Percentiles rank a stretch among this genome's conserved stretches.
phyloP scores from a whole-genome alignment of 1,140 invertebrate species.

The Aphis craccivora region DNA sequence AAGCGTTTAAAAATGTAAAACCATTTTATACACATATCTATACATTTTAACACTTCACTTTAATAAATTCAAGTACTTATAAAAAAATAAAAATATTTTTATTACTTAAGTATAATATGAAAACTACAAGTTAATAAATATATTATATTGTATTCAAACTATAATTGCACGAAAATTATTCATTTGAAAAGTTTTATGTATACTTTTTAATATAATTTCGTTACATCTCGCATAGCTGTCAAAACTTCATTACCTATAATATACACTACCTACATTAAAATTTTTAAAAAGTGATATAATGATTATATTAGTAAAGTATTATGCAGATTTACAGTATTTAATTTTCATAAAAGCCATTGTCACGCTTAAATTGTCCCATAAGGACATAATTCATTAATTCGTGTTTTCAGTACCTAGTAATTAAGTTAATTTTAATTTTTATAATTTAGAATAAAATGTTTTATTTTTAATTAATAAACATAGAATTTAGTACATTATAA shows the following conservation, averaged over 20 bases:
- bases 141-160: background rate
- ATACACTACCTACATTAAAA: background rate
- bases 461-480: too few relatives aligned
- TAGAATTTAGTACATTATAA: too few relatives aligned
- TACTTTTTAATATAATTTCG: background rate
- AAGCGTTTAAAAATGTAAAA: background rate
- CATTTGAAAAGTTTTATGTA: background rate
- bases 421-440: background rate
- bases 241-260: background rate
- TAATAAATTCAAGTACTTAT: background rate
- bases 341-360: background rate
- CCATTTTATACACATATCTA: background rate
- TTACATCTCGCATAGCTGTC: background rate
- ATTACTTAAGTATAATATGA: background rate
- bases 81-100: background rate
- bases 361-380: background rate
- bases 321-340: background rate
- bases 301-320: background rate
- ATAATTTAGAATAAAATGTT: background rate
- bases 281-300: background rate
- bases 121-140: background rate
- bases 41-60: background rate
- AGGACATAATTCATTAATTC: background rate
- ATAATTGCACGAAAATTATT: background rate
- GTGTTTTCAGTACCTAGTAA: background rate